Evolutionary conservation across 2,797 vertebrate species (phyloP).

Genomic region (Steatocranus sp.): DNA sequence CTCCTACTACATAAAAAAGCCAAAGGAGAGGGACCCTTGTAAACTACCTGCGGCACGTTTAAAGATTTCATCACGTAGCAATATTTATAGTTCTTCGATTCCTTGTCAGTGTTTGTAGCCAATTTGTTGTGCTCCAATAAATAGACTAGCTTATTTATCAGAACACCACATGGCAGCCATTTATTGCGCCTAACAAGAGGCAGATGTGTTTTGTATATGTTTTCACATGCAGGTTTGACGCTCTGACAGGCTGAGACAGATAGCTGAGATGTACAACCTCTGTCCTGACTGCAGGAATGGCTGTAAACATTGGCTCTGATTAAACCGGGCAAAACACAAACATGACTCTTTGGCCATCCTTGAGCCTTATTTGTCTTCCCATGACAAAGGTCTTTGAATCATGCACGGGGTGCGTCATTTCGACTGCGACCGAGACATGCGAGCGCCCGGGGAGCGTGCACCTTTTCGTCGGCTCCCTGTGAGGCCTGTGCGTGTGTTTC

Average conservation of each 20-base stretch:
- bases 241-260: conserved; percentile 75
- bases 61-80: conserved; percentile 76
- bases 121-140: conserved; percentile 87
- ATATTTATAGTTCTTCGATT: conserved; percentile 81
- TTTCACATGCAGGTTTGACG: conserved; percentile 79
- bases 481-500: conserved; percentile 30
- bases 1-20: conserved; percentile 68
- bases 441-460: conserved; percentile 17
- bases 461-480: conserved; percentile 38
- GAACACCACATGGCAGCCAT: conserved; percentile 85
- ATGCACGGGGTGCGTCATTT: conserved; percentile 18
- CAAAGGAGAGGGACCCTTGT: conserved; percentile 64
- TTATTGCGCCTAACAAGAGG: conserved; percentile 83
- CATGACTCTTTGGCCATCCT: conserved; percentile 41
- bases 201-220: conserved; percentile 84
- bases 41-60: conserved; percentile 79
- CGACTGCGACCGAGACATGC: conserved; percentile 2
- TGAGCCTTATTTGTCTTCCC: conserved; percentile 51
- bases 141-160: conserved; percentile 83
- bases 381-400: conserved; percentile 63
- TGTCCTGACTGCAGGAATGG: conserved; percentile 61
- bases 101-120: conserved; percentile 84
- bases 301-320: conserved; percentile 70
- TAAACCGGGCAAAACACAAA: conserved; percentile 65
- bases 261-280: conserved; percentile 70